Percentiles rank a stretch among this genome's conserved stretches.
These are phyloP conservation scores for Troilus luridus DNA, from an alignment of 2,888 invertebrate genomes.

Conservation along the genomic window DNA sequence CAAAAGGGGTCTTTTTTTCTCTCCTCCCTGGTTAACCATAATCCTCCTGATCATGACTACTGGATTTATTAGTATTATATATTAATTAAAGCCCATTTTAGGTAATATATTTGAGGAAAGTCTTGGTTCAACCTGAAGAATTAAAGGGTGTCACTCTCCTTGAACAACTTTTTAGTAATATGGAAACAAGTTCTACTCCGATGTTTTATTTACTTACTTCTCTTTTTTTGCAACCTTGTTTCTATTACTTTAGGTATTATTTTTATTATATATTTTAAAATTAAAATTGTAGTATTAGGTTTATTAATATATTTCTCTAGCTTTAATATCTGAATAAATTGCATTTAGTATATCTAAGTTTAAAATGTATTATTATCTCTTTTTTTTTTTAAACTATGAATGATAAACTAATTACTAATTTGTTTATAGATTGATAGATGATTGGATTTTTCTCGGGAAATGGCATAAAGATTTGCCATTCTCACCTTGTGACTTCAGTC, in stretches of 20 bases:
- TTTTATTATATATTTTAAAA: background rate
- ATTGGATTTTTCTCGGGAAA: slow-evolving; percentile 53
- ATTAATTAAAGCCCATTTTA: slow-evolving; percentile 22
- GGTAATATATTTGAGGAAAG: slow-evolving; percentile 35
- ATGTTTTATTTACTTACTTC: slow-evolving; percentile 36
- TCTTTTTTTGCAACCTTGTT: slow-evolving; percentile 45
- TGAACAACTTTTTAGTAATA: background rate
- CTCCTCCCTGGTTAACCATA: background rate
- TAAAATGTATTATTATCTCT: background rate
- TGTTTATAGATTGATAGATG: slow-evolving; percentile 47
- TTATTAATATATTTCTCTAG: background rate
- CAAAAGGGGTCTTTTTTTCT: background rate
- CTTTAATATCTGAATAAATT: background rate
- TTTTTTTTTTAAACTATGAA: background rate
- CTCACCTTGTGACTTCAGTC: background rate
- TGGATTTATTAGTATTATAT: background rate
- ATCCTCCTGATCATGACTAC: background rate
- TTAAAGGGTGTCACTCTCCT: slow-evolving; percentile 38
- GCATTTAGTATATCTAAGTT: background rate
- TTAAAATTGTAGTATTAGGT: too few species aligned
- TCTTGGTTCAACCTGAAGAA: slow-evolving; percentile 27
- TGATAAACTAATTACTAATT: background rate
- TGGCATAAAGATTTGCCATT: slow-evolving; percentile 54
- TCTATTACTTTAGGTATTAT: slow-evolving; percentile 50
- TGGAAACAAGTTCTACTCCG: background rate